phyloP scores from a whole-genome alignment of 1,140 invertebrate genomes.

The Trichogramma pretiosum region DNA sequence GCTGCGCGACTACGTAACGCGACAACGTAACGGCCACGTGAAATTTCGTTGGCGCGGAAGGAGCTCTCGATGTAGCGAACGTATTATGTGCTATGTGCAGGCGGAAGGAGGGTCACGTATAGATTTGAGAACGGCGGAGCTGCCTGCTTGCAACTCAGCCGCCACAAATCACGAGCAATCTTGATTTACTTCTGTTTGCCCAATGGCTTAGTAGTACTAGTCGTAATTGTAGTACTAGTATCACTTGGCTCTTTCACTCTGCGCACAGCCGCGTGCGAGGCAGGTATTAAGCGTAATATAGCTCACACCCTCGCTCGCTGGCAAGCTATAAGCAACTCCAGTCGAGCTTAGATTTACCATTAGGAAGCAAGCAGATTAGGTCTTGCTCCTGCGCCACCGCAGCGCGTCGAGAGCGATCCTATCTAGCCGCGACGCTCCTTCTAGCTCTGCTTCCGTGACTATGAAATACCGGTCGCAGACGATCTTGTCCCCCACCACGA shows the following conservation, averaged over 20 bases:
- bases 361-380: slow-evolving; percentile 33
- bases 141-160: slow-evolving; percentile 14
- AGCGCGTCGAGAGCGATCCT: slow-evolving; percentile 14
- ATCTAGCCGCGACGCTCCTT: slow-evolving; percentile 18
- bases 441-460: background rate
- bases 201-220: slow-evolving; percentile 37
- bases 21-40: no score
- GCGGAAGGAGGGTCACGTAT: background rate
- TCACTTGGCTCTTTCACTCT: no score
- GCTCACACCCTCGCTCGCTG: slow-evolving; percentile 25
- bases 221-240: slow-evolving; percentile 1
- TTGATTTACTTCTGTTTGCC: slow-evolving; percentile 42
- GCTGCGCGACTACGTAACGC: no score
- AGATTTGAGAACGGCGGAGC: background rate
- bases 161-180: slow-evolving; percentile 40
- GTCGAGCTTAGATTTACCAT: slow-evolving; percentile 27
- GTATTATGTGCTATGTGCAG: no score
- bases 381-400: slow-evolving; percentile 6
- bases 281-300: slow-evolving; percentile 31
- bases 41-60: no score
- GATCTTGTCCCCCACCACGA: no score
- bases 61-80: no score
- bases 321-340: slow-evolving; percentile 14
- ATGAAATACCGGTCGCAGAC: background rate
- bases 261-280: no score